phyloP scores from a whole-genome alignment of 1,140 invertebrate genomes.

The Vanessa atalanta region DNA sequence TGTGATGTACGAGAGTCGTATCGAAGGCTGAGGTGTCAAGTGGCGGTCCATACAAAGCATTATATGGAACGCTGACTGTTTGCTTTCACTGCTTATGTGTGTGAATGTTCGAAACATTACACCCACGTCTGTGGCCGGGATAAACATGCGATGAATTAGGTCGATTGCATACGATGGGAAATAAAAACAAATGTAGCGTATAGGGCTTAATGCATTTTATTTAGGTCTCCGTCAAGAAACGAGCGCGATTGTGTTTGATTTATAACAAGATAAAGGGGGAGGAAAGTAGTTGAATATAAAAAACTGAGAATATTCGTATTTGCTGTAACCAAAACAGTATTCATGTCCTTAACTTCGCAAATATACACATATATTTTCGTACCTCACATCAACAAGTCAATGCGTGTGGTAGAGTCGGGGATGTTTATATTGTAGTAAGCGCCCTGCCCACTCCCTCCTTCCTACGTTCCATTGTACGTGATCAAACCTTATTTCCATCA shows the following conservation, averaged over 20 bases:
- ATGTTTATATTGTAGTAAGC: conserved; percentile 60
- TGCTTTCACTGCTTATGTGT: conserved; percentile 66
- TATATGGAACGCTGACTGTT: conserved; percentile 68
- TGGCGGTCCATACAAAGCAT: conserved; percentile 65
- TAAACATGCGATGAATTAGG: conserved; percentile 43
- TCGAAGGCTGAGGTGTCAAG: conserved; percentile 59
- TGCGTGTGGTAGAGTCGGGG: conserved; percentile 37
- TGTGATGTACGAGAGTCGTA: conserved; percentile 17
- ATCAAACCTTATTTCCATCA: conserved; percentile 75
- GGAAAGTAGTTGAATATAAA: no score
- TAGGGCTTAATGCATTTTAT: conserved; percentile 9
- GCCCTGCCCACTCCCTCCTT: conserved; percentile 53
- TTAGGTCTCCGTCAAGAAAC: not conserved
- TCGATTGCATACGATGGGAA: conserved; percentile 37
- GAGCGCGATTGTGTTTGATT: not conserved
- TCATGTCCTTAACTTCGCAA: not conserved
- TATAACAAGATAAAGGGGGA: not conserved
- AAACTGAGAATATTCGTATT: no score
- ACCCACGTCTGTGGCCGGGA: conserved; percentile 52
- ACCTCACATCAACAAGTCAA: conserved; percentile 23
- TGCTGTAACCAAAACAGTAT: not conserved
- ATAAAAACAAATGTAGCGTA: conserved; percentile 18
- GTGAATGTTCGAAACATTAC: conserved; percentile 67
- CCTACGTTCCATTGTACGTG: conserved; percentile 66
- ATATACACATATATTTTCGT: not conserved